These are phyloP conservation scores for Dicycla oo DNA, from an alignment of 2,888 invertebrate species.

Conservation along the genomic window DNA sequence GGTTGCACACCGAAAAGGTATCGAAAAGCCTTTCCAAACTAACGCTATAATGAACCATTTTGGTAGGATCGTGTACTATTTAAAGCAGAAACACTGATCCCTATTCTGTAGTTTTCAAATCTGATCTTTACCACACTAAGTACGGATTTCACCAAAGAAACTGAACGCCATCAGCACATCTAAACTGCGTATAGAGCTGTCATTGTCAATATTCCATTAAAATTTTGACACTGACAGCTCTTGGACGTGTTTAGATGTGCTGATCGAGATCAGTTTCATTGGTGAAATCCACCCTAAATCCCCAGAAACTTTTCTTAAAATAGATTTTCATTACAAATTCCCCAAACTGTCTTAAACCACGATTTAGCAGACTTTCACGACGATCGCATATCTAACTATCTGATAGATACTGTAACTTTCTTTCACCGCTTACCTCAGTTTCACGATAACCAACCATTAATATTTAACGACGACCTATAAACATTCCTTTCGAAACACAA, in stretches of 20 bases:
- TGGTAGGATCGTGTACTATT: background rate
- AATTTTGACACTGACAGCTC: too few relatives aligned
- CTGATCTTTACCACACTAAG: background rate
- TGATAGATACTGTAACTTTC: conserved; percentile 1
- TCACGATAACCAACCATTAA: conserved; percentile 17
- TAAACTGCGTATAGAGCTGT: too few relatives aligned
- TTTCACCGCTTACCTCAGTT: conserved; percentile 10
- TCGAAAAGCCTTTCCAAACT: background rate
- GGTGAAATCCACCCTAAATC: background rate
- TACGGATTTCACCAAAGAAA: too few relatives aligned
- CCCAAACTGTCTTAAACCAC: conserved; percentile 7
- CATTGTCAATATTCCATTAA: too few relatives aligned
- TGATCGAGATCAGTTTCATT: too few relatives aligned
- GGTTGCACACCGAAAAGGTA: background rate
- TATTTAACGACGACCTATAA: conserved; percentile 18
- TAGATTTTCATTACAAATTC: background rate
- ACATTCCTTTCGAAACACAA: background rate
- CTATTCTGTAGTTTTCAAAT: background rate
- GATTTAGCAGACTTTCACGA: conserved; percentile 17
- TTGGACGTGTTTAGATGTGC: too few relatives aligned
- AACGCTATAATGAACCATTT: background rate
- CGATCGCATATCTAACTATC: background rate
- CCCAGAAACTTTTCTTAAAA: background rate
- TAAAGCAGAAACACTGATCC: background rate
- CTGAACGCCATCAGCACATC: too few relatives aligned